Percentiles rank a stretch among this genome's conserved stretches.
Evolutionary conservation across 2,113 vertebrate species (phyloP).

Genomic region (Thalassarche chlororhynchos): DNA sequence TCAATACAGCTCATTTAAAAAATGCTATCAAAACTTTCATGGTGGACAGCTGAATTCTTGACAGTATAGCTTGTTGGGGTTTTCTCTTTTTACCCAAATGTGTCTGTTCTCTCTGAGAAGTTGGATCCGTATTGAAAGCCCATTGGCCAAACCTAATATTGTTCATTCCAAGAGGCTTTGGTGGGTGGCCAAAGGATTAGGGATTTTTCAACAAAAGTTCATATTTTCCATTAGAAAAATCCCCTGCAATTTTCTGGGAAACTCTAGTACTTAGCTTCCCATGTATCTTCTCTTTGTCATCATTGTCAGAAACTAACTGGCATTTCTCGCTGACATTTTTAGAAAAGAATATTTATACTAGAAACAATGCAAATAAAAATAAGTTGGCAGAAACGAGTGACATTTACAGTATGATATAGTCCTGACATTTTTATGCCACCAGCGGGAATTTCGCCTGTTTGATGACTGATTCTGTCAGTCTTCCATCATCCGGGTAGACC

Average conservation of each 20-base stretch:
- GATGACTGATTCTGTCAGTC: constrained; percentile 20
- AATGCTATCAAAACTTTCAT: not conserved
- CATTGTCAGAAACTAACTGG: constrained; percentile 25
- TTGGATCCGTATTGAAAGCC: not conserved
- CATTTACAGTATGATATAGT: constrained; percentile 44
- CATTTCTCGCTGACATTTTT: constrained; percentile 46
- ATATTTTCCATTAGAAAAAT: constrained; percentile 53
- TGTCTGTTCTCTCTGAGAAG: not conserved
- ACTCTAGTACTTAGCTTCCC: constrained; percentile 23
- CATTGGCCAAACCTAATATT: constrained; percentile 17
- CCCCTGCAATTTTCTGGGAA: constrained; percentile 25
- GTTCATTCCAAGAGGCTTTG: constrained; percentile 25
- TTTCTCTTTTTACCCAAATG: not conserved
- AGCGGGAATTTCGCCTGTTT: constrained; percentile 31
- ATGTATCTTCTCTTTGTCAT: constrained; percentile 46
- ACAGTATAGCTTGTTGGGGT: not conserved
- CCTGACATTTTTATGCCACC: constrained; percentile 43
- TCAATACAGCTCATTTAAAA: not conserved
- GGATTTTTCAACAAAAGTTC: constrained; percentile 36
- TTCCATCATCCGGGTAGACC: not conserved
- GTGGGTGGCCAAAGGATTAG: constrained; percentile 29
- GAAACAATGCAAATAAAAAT: constrained; percentile 52
- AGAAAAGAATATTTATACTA: constrained; percentile 37
- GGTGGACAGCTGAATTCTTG: not conserved
- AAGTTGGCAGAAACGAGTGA: not conserved